Evolutionary conservation across 2,797 vertebrate species (phyloP).

Genomic region (Tenualosa thibaudeaui): DNA sequence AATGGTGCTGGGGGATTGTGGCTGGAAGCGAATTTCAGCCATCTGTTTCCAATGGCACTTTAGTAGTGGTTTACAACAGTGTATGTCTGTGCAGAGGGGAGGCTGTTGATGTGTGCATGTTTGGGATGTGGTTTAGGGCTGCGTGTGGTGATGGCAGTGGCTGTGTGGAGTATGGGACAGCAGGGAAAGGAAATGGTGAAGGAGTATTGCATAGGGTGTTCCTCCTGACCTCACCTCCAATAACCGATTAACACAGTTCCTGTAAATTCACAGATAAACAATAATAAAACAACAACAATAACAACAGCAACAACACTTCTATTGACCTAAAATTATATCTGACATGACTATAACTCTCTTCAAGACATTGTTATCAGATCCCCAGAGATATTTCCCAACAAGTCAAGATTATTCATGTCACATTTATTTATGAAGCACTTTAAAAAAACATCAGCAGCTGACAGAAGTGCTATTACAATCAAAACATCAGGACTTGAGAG

Average conservation of each 20-base stretch:
- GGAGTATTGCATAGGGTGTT: not conserved
- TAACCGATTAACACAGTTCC: not conserved
- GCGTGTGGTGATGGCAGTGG: not conserved
- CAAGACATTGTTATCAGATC: no score
- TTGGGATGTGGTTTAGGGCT: slow-evolving; percentile 23
- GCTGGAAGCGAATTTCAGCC: slow-evolving; percentile 58
- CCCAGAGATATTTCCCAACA: no score
- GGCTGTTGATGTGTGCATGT: slow-evolving; percentile 56
- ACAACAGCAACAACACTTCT: no score
- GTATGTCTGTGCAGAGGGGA: slow-evolving; percentile 56
- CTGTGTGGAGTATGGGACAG: not conserved
- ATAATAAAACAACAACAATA: no score
- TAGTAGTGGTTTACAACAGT: slow-evolving; percentile 57
- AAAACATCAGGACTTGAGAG: no score
- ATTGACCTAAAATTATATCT: no score
- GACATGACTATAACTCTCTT: no score
- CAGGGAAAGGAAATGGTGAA: no score
- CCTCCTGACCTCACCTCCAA: not conserved
- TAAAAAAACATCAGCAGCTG: no score
- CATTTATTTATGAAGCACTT: no score
- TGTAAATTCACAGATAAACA: not conserved
- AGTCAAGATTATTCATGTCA: no score
- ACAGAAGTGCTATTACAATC: no score
- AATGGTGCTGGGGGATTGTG: not conserved
- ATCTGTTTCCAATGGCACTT: slow-evolving; percentile 70